These are phyloP conservation scores for Nezara viridula DNA, from an alignment of 2,888 invertebrate species.

Conservation along the genomic window DNA sequence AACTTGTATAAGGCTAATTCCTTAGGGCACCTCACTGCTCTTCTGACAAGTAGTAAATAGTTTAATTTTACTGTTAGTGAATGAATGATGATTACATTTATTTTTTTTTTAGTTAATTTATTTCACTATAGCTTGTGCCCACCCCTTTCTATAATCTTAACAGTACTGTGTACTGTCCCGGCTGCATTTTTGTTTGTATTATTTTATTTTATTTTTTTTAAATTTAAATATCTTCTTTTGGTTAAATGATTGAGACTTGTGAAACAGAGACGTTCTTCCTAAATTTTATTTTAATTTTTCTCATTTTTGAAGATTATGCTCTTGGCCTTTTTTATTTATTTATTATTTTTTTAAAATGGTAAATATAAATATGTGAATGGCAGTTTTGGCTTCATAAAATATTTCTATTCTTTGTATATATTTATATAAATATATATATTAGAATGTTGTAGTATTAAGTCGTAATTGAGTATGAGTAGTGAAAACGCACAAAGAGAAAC, in stretches of 20 bases:
- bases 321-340: neutral
- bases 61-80: neutral
- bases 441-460: neutral
- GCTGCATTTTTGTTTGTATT: too few species aligned
- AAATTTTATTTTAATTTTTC: too few species aligned
- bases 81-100: neutral
- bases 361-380: neutral
- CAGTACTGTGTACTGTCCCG: too few species aligned
- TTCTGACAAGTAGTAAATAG: neutral
- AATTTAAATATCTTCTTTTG: too few species aligned
- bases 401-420: too few species aligned
- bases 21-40: constrained; percentile 12
- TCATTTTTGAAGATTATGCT: neutral
- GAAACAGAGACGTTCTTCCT: too few species aligned
- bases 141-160: too few species aligned
- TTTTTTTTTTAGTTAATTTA: neutral
- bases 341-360: neutral
- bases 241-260: too few species aligned
- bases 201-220: too few species aligned
- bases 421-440: neutral
- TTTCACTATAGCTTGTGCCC: too few species aligned
- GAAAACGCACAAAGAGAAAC: constrained; percentile 44
- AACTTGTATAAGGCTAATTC: neutral
- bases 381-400: neutral
- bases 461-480: neutral